These are phyloP conservation scores for Poecilus cupreus DNA, from an alignment of 2,888 invertebrate species.

Conservation along the genomic window DNA sequence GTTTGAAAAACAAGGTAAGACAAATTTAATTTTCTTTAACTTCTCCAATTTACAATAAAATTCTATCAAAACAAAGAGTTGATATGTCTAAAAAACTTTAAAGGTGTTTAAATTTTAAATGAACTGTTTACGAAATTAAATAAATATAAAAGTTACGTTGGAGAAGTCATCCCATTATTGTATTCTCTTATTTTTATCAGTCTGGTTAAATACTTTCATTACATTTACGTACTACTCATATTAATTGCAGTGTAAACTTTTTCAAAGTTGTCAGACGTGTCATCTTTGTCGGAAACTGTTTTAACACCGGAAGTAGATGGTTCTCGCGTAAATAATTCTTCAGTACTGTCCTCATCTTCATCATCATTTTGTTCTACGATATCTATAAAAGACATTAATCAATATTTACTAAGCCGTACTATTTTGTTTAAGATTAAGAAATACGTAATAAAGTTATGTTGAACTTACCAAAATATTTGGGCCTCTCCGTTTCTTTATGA, in stretches of 20 bases:
- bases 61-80: not conserved
- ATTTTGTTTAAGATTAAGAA: not conserved
- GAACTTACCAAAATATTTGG: constrained; percentile 52
- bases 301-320: constrained; percentile 54
- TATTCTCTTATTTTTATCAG: not conserved
- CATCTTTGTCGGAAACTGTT: not conserved
- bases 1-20: constrained; percentile 9
- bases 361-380: constrained; percentile 58
- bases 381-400: constrained; percentile 26
- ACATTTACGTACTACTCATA: constrained; percentile 34
- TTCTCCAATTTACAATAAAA: too few relatives aligned
- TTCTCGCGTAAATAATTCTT: constrained; percentile 62
- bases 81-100: not conserved
- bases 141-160: not conserved
- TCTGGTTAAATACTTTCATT: not conserved
- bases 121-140: not conserved
- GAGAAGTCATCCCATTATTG: not conserved
- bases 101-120: too few relatives aligned
- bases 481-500: constrained; percentile 32
- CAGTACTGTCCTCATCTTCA: constrained; percentile 65
- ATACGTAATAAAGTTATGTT: constrained; percentile 1
- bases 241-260: constrained; percentile 57
- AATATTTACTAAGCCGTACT: not conserved
- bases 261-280: constrained; percentile 47
- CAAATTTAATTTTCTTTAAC: not conserved